Conservation (phyloP, 1,140 invertebrate genomes). For the Chrysopa pallens region DNA sequence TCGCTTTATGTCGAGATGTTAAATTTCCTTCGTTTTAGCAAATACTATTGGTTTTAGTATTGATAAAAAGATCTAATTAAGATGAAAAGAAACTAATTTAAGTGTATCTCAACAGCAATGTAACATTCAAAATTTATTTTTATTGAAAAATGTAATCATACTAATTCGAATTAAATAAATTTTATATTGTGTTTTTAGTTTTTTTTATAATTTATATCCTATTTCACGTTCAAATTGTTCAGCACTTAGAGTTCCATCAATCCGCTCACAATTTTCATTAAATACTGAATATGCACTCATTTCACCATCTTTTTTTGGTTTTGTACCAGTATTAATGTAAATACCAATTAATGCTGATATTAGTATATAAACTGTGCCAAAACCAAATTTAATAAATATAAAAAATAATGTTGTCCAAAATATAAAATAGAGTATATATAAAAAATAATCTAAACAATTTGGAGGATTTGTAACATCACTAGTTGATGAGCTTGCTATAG, state of each 20-base stretch:
- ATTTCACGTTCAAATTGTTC: conserved; percentile 87
- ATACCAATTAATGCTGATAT: conserved; percentile 63
- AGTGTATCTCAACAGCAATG: too few relatives aligned
- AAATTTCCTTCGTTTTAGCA: too few relatives aligned
- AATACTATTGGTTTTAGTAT: too few relatives aligned
- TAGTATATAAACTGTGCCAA: conserved; percentile 80
- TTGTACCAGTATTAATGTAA: conserved; percentile 64
- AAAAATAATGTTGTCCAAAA: conserved; percentile 46
- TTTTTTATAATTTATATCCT: conserved; percentile 29
- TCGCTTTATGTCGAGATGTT: too few relatives aligned
- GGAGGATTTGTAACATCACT: too few relatives aligned
- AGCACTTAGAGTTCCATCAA: conserved; percentile 86
- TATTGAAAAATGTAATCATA: too few relatives aligned
- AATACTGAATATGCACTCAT: conserved; percentile 95
- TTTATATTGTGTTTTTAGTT: too few relatives aligned
- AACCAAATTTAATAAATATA: conserved; percentile 60
- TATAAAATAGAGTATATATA: conserved; percentile 28
- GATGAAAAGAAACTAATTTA: too few relatives aligned
- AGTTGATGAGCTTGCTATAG: too few relatives aligned
- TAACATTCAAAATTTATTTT: too few relatives aligned
- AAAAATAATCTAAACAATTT: conserved; percentile 14
- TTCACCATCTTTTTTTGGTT: conserved; percentile 49
- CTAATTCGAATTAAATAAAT: too few relatives aligned
- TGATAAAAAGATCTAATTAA: too few relatives aligned
- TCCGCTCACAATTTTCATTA: conserved; percentile 81